Evolutionary conservation across 2,888 invertebrate species (phyloP).

Genomic region (Reticulitermes lucifugus): DNA sequence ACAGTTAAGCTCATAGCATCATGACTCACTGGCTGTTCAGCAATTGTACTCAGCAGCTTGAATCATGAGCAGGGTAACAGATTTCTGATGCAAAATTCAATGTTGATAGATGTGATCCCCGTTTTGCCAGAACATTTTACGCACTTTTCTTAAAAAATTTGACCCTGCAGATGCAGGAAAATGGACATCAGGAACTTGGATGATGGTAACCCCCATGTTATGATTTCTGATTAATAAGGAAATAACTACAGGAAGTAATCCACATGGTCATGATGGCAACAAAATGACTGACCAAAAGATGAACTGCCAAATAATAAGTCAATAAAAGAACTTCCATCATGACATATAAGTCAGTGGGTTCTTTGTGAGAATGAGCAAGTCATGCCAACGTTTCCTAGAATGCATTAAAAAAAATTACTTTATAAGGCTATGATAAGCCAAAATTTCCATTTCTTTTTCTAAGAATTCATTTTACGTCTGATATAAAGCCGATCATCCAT

Average conservation of each 20-base stretch:
- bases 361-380: slow-evolving; percentile 3
- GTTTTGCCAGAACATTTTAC: too few relatives aligned
- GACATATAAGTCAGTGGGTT: neutral
- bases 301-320: neutral
- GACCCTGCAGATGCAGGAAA: too few relatives aligned
- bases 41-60: too few relatives aligned
- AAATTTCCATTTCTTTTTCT: neutral
- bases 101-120: too few relatives aligned
- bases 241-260: neutral
- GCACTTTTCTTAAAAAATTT: too few relatives aligned
- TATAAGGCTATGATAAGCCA: neutral
- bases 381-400: neutral
- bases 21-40: too few relatives aligned
- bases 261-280: neutral
- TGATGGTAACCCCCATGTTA: too few relatives aligned
- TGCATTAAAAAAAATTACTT: neutral
- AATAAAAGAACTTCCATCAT: neutral
- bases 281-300: neutral
- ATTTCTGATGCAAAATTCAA: too few relatives aligned
- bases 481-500: neutral
- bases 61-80: too few relatives aligned
- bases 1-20: too few relatives aligned
- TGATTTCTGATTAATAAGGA: neutral
- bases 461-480: neutral
- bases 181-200: too few relatives aligned